Evolutionary conservation across 2,888 invertebrate species (phyloP), one percentile per base, ranked within the genome.

Genomic region (Tortrix viridana): DNA sequence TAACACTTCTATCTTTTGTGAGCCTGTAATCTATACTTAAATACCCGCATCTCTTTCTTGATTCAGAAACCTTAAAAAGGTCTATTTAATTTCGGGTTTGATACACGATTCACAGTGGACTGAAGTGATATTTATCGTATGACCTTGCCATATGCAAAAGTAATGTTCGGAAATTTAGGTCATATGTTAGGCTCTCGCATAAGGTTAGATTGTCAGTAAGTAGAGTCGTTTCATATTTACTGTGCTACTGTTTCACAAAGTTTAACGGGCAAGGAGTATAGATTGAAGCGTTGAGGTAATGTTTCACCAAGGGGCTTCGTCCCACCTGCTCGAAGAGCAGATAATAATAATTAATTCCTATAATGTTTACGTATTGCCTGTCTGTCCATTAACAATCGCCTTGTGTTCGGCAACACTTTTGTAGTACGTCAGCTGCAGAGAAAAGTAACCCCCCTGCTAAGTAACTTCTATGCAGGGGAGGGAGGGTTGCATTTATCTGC

Each of bases 221-320:
- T 41, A 44, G 46, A 46, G 56, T 56, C 56, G 54, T 48, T 46
- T 53, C 22, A 20, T 38, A 61, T 55, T 55, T 55, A 49, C 49
- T 56, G 55, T 55, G 43, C 49, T 61, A 61, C 43, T 61, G 61
- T 50, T 50, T 16, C 41, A 46, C 46, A 50, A 56, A 57, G 41
- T 38, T 14, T 57, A 32, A 32, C 19, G 16, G 46, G 9, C 32
- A 19, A 22, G 44, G 14, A 18, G 20, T 18, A 6, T 4, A 32
- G 32, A 26, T 26, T 18, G 56, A n/a, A 19, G 37, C 49, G 53
- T 58, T 26, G 41, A 48, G 43, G 59, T 49, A 2, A 16, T 73
- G 43, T 56, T 44, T 50, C 23, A 56, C 26, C 49, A 81, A 81
- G 87, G 88, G 87, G 86, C 86, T 88, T 83, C 78, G 79, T 84